Conservation (phyloP, 53 echinoderm and acorn worm species). For the Pentamera pediparva region DNA sequence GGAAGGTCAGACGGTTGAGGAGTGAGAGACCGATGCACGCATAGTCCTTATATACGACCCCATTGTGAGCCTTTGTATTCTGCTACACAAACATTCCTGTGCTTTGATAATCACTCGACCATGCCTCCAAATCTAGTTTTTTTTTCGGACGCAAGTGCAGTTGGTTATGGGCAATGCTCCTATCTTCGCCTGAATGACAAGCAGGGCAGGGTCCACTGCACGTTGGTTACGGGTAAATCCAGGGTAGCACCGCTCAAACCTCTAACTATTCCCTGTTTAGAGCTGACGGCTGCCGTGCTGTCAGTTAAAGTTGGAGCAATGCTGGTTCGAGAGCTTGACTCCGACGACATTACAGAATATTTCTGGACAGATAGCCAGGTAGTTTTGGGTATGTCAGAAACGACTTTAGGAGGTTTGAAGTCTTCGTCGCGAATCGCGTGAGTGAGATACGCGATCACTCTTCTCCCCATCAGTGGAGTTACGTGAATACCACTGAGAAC, state of each 20-base stretch:
- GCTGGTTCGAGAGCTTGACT: not conserved
- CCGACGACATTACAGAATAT: not conserved
- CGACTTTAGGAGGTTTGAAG: constrained; percentile 33
- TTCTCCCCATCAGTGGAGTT: too few relatives aligned
- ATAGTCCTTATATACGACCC: too few relatives aligned
- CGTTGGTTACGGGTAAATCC: too few relatives aligned
- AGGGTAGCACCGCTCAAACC: not conserved
- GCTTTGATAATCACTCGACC: too few relatives aligned
- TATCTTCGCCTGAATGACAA: constrained; percentile 38
- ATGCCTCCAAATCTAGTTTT: too few relatives aligned
- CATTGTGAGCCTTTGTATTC: too few relatives aligned
- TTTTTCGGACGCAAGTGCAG: constrained; percentile 43
- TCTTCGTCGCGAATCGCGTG: constrained; percentile 44
- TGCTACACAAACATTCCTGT: too few relatives aligned
- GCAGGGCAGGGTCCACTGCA: not conserved
- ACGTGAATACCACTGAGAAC: too few relatives aligned
- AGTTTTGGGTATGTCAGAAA: constrained; percentile 26
- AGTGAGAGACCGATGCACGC: too few relatives aligned
- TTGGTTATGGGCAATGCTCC: constrained; percentile 51
- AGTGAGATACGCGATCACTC: constrained; percentile 22
- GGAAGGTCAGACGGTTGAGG: too few relatives aligned
- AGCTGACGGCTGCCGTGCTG: too few relatives aligned
- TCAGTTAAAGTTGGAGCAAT: not conserved
- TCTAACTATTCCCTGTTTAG: not conserved
- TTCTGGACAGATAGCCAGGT: not conserved